Conservation (phyloP, 2,888 invertebrate genomes). For the Nesidiocoris tenuis region DNA sequence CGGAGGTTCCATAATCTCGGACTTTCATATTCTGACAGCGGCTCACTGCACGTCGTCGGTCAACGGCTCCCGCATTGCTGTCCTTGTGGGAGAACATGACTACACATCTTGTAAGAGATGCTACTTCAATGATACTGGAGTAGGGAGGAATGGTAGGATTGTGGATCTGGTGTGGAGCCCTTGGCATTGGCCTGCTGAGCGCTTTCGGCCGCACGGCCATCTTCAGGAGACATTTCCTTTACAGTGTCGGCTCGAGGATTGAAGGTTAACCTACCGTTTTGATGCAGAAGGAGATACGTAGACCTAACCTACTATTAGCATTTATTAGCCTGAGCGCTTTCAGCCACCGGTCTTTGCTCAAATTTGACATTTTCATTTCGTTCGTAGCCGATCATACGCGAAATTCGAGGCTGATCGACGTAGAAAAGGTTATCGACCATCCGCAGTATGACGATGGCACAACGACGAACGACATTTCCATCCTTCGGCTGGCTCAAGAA, state of each 20-base stretch:
- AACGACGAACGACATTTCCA: conserved; percentile 32
- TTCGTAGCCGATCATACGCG: conserved; percentile 30
- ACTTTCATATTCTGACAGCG: conserved; percentile 30
- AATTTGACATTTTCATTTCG: too few species aligned
- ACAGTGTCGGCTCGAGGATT: too few species aligned
- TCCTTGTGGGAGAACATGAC: conserved; percentile 38
- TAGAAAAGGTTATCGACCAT: conserved; percentile 24
- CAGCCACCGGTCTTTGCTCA: too few species aligned
- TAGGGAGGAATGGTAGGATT: too few species aligned
- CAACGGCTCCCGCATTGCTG: conserved; percentile 25
- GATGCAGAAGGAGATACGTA: too few species aligned
- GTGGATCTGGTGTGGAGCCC: too few species aligned
- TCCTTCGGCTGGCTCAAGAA: conserved; percentile 19
- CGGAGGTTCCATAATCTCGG: conserved; percentile 34
- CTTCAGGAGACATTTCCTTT: too few species aligned
- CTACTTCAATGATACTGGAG: background rate
- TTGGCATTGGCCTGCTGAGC: too few species aligned
- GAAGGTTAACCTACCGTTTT: too few species aligned
- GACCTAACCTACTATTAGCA: too few species aligned
- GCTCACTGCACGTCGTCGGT: conserved; percentile 36
- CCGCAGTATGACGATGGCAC: conserved; percentile 27
- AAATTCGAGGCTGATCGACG: conserved; percentile 26
- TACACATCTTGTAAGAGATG: conserved; percentile 23
- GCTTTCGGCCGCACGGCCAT: too few species aligned
- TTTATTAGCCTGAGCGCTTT: too few species aligned